Evolutionary conservation across 2,888 invertebrate species (phyloP), one percentile per base, ranked within the genome.

Genomic region (Dicyrtomina minuta): DNA sequence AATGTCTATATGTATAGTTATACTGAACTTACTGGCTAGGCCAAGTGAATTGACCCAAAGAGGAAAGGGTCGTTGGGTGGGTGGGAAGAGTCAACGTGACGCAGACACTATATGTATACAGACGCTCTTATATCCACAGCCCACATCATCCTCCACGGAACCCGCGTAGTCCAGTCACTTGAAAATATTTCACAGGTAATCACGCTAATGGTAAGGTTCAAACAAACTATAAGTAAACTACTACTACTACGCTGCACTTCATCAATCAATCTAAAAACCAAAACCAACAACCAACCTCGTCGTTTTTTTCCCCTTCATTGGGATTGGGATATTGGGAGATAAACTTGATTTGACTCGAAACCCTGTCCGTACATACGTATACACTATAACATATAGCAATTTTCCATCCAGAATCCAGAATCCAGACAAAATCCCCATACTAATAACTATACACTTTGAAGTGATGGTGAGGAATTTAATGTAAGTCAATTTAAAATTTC

Each of bases 211-310:
- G 53, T 51, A 55, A 55, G 55, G 65, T 43, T 65, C 26, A 24
- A 58, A 20, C 56, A 41, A 39, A 65, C 55, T 53, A 55, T 65
- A 43, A 41, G 22, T 55, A 55, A 55, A 55, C 53, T 65, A 62
- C 44, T 41, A n/a, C n/a, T n/a, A 62, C 64, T 64, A 43, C 24
- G 41, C 65, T 65, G 65, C 65, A 65, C 65, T 65, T 65, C 65
- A 65, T 65, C 65, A 65, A 65, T 65, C 65, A 65, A 53, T 44
- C 55, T 43, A 20, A 53, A 65, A 33, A 33, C 33, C n/a, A n/a
- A 65, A 53, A 26, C 55, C 43, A 20, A 53, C 55, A 33, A 33
- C 33, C 55, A 33, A 33, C 33, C 33, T 33, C 26, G 39, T 41
- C 27, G 58, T 58, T 41, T 58, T 58, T 17, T 58, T 39, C 12